Evolutionary conservation across 2,797 vertebrate genomes (phyloP), one percentile per base, ranked within the genome.

Genomic region (Coendou prehensilis): DNA sequence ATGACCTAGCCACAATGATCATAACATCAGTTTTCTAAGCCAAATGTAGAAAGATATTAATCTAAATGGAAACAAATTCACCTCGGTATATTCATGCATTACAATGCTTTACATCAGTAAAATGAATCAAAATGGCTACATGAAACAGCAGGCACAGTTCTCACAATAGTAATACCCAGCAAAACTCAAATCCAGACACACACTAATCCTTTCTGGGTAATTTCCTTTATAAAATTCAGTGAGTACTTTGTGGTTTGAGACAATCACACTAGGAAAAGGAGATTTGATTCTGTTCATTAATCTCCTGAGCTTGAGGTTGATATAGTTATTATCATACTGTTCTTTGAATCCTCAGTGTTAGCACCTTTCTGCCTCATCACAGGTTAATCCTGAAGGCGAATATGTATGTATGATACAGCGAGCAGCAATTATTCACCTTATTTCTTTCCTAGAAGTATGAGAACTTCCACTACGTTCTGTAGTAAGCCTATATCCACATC

Each of bases 401-500:
- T 50, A 7, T 30, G 22, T 56, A 5, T 2, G 6, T 56, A 0
- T 6, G 22, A 1, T 30, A 47, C 5, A 9, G 13, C 28, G 2
- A 61, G 5, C 0, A 76, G 15, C 28, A 37, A n/a, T 45, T 47
- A 37, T 23, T 73, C 17, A 15, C 0, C 6, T 61, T 47, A 28
- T n/a, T 83, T 52, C 9, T 75, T 26, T 28, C 26, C 6, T 57
- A 52, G 18, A 45, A 3, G 2, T 20, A 63, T 28, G 2, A 0
- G 2, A 14, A 2, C 2, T 54, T 30, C 5, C 30, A 20, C 0
- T 76, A 28, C 5, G 45, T 78, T 76, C 2, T 76, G 33, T n/a
- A 33, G 4, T 2, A 13, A 15, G 2, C 28, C 10, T 18, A 26
- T 18, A 3, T 59, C 7, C 7, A 47, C 0, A 14, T 9, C 10